Conservation (phyloP, 2,888 invertebrate genomes). For the Arrhopalites spinosus region DNA sequence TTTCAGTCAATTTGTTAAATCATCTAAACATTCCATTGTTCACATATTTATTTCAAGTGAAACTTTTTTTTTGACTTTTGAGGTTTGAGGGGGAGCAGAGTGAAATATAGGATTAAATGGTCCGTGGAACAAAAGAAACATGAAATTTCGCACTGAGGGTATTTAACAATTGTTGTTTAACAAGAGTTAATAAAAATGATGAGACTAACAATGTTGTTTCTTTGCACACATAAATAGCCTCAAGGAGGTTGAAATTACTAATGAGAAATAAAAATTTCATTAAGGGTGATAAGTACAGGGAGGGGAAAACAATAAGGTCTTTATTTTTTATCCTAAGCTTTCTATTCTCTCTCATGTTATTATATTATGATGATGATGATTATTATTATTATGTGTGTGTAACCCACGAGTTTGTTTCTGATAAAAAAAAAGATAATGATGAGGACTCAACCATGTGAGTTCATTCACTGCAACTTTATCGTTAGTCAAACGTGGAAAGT, state of each 20-base stretch:
- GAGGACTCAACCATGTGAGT: background rate
- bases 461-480: background rate
- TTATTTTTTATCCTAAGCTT: conserved; percentile 23
- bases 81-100: no score
- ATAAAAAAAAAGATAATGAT: background rate
- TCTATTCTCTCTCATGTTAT: background rate
- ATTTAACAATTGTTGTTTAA: no score
- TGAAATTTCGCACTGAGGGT: no score
- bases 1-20: no score
- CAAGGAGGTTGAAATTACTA: conserved; percentile 18
- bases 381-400: background rate
- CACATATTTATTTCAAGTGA: no score
- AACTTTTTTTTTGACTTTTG: no score
- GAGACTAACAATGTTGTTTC: background rate
- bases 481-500: background rate
- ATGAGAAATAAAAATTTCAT: conserved; percentile 1
- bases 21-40: no score
- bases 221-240: background rate
- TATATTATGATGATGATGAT: background rate
- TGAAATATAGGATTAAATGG: no score
- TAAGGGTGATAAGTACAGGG: background rate
- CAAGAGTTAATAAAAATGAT: no score
- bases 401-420: background rate
- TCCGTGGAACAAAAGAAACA: no score
- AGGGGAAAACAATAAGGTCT: conserved; percentile 32